Evolutionary conservation across 2,113 vertebrate genomes (phyloP).

Genomic region (Zosterops pallidus): DNA sequence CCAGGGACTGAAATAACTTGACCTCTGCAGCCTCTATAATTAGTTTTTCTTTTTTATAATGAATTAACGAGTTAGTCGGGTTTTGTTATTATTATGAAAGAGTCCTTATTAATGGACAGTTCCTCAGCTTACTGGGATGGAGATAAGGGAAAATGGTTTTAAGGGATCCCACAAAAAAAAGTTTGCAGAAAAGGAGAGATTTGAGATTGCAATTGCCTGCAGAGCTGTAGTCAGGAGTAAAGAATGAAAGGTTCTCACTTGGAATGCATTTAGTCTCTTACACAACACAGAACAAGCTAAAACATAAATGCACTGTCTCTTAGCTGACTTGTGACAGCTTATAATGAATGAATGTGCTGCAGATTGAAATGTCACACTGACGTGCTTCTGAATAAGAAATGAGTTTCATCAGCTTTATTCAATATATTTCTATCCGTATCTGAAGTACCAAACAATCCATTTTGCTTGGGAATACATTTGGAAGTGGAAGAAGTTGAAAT

Average conservation of each 20-base stretch:
- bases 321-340: neutral
- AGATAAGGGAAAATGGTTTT: neutral
- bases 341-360: neutral
- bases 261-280: neutral
- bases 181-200: neutral
- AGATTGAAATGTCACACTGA: neutral
- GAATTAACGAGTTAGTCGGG: neutral
- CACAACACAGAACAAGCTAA: neutral
- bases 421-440: neutral
- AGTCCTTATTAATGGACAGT: neutral
- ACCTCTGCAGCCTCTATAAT: neutral
- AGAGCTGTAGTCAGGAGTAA: neutral
- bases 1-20: neutral
- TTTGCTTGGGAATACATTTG: conserved; percentile 6
- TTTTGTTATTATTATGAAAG: neutral
- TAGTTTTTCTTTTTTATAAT: neutral
- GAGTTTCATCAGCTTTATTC: neutral
- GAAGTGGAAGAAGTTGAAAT: neutral
- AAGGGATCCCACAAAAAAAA: neutral
- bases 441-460: neutral
- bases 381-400: neutral
- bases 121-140: neutral
- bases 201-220: neutral
- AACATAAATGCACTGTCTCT: neutral
- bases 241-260: neutral